A percentile compares a stretch with the other conserved stretches of the same genome.
phyloP scores from a whole-genome alignment of 2,113 vertebrate genomes.

The Neodon shergylaensis region DNA sequence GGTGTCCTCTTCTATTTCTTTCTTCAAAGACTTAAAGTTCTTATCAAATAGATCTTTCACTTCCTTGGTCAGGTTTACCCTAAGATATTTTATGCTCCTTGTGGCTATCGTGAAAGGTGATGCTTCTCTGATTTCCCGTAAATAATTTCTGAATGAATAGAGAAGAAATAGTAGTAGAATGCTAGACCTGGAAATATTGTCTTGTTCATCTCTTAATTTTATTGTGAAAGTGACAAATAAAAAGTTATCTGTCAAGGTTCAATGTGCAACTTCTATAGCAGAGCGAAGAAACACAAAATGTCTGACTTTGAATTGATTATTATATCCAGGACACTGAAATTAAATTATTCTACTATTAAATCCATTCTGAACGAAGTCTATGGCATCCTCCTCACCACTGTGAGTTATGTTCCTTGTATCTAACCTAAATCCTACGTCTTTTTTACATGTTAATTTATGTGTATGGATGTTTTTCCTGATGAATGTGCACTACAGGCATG shows the following conservation, averaged over 20 bases:
- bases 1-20: no score
- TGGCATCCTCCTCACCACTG: neutral
- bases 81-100: no score
- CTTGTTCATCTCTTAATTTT: constrained; percentile 14
- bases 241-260: constrained; percentile 17
- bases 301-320: neutral
- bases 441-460: neutral
- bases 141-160: neutral
- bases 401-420: neutral
- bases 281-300: neutral
- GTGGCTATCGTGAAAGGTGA: no score
- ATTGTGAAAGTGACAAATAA: neutral
- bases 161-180: constrained; percentile 35
- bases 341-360: constrained; percentile 23
- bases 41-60: no score
- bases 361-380: constrained; percentile 8
- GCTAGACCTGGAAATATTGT: neutral
- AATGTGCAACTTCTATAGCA: neutral
- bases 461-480: neutral
- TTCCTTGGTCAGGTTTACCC: no score
- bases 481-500: neutral
- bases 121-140: no score
- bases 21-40: no score
- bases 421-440: neutral
- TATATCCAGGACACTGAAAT: neutral